Conservation (phyloP, 2,797 vertebrate species). For the Spea hammondii region DNA sequence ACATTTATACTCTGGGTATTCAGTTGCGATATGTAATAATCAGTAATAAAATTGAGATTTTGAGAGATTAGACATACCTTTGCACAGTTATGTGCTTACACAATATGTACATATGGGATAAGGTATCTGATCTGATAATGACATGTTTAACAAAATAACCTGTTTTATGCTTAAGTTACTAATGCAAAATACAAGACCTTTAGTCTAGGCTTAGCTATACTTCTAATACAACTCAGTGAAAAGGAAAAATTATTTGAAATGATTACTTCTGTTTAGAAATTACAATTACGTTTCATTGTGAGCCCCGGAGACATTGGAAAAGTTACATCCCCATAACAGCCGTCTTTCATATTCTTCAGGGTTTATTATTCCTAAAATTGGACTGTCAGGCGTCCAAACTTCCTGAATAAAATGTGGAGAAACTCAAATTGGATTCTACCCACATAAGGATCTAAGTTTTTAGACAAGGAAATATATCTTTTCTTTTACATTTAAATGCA, state of each 20-base stretch:
- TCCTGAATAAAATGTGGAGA: constrained; percentile 42
- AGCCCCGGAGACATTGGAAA: constrained; percentile 14
- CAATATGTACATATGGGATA: too few species aligned
- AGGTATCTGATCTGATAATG: too few species aligned
- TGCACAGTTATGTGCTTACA: too few species aligned
- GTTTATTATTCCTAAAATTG: constrained; percentile 43
- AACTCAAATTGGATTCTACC: constrained; percentile 49
- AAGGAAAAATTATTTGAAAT: constrained; percentile 27
- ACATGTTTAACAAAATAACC: too few species aligned
- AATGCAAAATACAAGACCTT: too few species aligned
- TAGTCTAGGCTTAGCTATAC: neutral
- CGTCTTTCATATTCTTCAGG: constrained; percentile 35
- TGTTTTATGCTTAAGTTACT: too few species aligned
- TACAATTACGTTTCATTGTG: constrained; percentile 23
- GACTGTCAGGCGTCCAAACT: constrained; percentile 33
- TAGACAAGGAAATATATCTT: constrained; percentile 46
- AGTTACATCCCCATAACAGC: constrained; percentile 20
- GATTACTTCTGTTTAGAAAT: constrained; percentile 25
- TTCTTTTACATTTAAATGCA: constrained; percentile 18
- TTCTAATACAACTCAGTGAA: neutral
- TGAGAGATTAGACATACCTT: too few species aligned
- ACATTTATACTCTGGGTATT: too few species aligned
- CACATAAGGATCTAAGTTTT: constrained; percentile 33
- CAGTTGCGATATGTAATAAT: too few species aligned
- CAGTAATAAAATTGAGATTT: too few species aligned